phyloP scores from a whole-genome alignment of 1,140 invertebrate genomes.

The Choristoneura fumiferana region DNA sequence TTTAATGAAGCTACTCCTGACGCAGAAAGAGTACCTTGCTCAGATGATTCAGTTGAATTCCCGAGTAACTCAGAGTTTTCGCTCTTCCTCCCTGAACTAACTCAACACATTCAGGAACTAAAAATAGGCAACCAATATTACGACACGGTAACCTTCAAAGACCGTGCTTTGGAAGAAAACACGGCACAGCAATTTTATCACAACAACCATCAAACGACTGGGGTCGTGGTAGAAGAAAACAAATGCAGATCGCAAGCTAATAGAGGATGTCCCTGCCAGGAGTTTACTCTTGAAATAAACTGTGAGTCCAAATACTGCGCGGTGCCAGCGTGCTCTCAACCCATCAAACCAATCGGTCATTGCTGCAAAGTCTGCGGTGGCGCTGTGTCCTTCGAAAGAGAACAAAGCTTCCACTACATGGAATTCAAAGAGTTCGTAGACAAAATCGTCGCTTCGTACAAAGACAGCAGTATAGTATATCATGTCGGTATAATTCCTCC shows the following conservation, averaged over 20 bases:
- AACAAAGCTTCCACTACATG: slow-evolving; percentile 48
- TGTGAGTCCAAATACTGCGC: slow-evolving; percentile 55
- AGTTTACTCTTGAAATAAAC: slow-evolving; percentile 38
- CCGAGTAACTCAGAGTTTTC: slow-evolving; percentile 3
- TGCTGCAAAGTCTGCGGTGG: slow-evolving; percentile 68
- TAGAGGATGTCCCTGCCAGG: slow-evolving; percentile 57
- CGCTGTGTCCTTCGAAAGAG: slow-evolving; percentile 43
- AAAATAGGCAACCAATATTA: neutral
- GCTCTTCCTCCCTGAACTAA: slow-evolving; percentile 38
- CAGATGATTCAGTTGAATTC: slow-evolving; percentile 46
- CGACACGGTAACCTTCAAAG: neutral
- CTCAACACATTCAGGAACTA: slow-evolving; percentile 39
- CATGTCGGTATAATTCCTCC: slow-evolving; percentile 44
- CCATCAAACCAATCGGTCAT: slow-evolving; percentile 58
- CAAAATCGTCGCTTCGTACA: slow-evolving; percentile 37
- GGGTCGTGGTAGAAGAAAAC: slow-evolving; percentile 28
- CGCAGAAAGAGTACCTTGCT: slow-evolving; percentile 59
- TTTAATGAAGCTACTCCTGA: slow-evolving; percentile 68
- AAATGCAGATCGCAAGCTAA: slow-evolving; percentile 36
- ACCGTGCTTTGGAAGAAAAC: slow-evolving; percentile 6
- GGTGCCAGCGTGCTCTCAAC: slow-evolving; percentile 46
- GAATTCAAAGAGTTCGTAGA: slow-evolving; percentile 48
- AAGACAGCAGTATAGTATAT: slow-evolving; percentile 39
- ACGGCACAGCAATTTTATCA: slow-evolving; percentile 42
- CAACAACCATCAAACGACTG: slow-evolving; percentile 27